These are phyloP conservation scores for Selenia dentaria DNA, from an alignment of 2,888 invertebrate genomes.

Conservation along the genomic window DNA sequence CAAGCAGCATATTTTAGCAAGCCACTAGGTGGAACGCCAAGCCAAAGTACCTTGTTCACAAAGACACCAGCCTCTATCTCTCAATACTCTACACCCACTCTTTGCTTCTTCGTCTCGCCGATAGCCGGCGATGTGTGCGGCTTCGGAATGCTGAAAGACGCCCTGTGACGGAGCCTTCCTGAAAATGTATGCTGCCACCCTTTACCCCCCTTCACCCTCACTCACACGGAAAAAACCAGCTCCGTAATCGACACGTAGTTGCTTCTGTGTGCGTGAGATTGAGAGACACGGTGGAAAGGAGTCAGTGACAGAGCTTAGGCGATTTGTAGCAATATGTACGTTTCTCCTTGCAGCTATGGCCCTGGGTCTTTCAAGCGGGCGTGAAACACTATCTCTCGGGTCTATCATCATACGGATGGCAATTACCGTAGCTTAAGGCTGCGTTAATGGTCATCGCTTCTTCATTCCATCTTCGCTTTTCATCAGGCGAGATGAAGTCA, in stretches of 20 bases:
- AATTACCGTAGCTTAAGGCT: no score
- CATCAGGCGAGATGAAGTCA: no score
- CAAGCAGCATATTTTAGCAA: no score
- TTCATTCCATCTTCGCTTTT: no score
- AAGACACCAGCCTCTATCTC: slow-evolving; percentile 26
- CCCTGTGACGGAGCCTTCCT: slow-evolving; percentile 80
- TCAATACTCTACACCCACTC: slow-evolving; percentile 58
- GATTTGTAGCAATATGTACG: no score
- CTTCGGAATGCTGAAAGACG: slow-evolving; percentile 82
- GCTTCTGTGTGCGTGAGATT: slow-evolving; percentile 45
- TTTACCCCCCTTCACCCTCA: slow-evolving; percentile 40
- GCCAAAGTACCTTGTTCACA: background rate
- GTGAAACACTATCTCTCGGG: no score
- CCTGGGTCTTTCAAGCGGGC: no score
- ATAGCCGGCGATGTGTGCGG: slow-evolving; percentile 80
- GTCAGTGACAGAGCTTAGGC: background rate
- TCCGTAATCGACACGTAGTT: slow-evolving; percentile 51
- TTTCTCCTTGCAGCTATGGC: no score
- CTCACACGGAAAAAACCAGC: slow-evolving; percentile 67
- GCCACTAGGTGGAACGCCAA: no score
- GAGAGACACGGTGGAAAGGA: background rate
- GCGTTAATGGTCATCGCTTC: no score
- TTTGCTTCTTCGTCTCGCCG: slow-evolving; percentile 82
- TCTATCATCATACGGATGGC: no score
- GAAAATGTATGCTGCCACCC: slow-evolving; percentile 74